phyloP scores from a whole-genome alignment of 2,113 vertebrate species.

The Podiceps cristatus region DNA sequence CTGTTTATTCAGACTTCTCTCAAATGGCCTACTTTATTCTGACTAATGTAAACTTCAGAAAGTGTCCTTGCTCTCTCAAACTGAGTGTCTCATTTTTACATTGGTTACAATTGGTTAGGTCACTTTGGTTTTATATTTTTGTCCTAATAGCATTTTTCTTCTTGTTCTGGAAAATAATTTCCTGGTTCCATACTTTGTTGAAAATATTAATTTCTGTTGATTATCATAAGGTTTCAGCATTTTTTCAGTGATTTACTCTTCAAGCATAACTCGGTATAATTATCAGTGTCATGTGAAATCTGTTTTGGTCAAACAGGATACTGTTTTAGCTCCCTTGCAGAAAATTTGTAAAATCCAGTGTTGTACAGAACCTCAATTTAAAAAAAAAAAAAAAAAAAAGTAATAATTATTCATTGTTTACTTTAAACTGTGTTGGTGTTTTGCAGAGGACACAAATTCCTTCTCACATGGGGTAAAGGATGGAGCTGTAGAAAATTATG shows the following conservation, averaged over 20 bases:
- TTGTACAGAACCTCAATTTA: background rate
- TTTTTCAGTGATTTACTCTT: background rate
- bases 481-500: background rate
- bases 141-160: background rate
- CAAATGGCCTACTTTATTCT: background rate
- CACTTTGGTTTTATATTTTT: background rate
- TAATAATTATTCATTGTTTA: background rate
- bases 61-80: background rate
- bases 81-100: background rate
- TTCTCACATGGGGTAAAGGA: background rate
- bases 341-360: background rate
- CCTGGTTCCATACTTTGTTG: background rate
- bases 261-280: background rate
- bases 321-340: background rate
- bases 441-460: background rate
- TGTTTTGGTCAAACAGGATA: background rate
- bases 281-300: background rate
- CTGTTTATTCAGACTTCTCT: background rate
- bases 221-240: background rate
- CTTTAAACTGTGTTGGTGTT: background rate
- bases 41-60: background rate
- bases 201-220: background rate
- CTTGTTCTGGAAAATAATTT: background rate
- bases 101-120: background rate
- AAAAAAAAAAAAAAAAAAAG: background rate